A percentile compares a stretch with the other conserved stretches of the same genome.
Evolutionary conservation across 1,140 invertebrate genomes (phyloP).

Genomic region (Maniola jurtina): DNA sequence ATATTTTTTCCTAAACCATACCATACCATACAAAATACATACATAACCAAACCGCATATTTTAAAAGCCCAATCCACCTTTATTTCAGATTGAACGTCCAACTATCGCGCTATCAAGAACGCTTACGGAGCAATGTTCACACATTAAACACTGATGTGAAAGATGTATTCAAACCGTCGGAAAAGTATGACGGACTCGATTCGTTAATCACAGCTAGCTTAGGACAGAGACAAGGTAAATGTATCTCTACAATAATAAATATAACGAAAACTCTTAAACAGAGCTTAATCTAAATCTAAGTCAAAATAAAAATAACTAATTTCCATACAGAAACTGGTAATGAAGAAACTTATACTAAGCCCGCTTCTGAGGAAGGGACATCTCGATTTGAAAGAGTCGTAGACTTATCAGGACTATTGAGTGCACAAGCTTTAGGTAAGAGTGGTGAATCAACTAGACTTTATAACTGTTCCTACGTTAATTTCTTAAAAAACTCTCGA

Average conservation of each 20-base stretch:
- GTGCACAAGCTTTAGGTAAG: conserved; percentile 67
- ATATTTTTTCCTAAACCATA: no score
- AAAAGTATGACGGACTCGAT: conserved; percentile 51
- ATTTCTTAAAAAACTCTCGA: no score
- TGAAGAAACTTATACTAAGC: conserved; percentile 33
- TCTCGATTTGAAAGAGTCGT: conserved; percentile 41
- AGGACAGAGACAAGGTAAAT: conserved; percentile 45
- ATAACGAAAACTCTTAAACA: no score
- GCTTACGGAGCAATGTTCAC: conserved; percentile 63
- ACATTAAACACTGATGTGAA: conserved; percentile 37
- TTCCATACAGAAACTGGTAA: conserved; percentile 38
- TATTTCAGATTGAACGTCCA: conserved; percentile 81
- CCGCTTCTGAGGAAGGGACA: conserved; percentile 35
- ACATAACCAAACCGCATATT: no score
- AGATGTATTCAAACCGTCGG: conserved; percentile 37
- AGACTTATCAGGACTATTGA: conserved; percentile 61
- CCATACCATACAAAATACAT: no score
- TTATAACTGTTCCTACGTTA: no score
- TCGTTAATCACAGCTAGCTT: conserved; percentile 55
- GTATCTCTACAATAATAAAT: no score
- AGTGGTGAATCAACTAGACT: neutral
- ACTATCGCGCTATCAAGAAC: conserved; percentile 84
- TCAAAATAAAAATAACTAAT: neutral
- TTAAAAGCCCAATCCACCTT: neutral
- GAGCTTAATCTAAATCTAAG: no score